Conservation (phyloP, 2,797 vertebrate species). For the Cyprinodon diabolis region DNA sequence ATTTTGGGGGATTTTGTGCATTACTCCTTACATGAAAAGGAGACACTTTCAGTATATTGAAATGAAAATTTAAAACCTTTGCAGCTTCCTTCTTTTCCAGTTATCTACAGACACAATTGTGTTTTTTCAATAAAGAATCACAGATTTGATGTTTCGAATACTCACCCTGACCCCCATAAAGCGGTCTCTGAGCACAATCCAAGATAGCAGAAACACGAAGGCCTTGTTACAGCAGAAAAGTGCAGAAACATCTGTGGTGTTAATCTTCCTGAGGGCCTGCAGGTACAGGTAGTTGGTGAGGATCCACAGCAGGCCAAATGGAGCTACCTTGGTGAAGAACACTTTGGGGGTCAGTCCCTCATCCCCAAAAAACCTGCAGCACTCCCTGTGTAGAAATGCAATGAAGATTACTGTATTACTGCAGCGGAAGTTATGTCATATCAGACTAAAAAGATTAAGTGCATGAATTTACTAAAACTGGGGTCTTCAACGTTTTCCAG, state of each 20-base stretch:
- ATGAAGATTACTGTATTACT: slow-evolving; percentile 15
- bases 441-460: background rate
- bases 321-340: slow-evolving; percentile 93
- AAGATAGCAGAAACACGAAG: slow-evolving; percentile 98
- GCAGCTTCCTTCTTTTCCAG: background rate
- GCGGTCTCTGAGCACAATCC: slow-evolving; percentile 97
- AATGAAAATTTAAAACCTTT: background rate
- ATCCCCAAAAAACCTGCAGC: slow-evolving; percentile 94
- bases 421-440: no score
- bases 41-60: background rate
- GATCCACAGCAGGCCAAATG: slow-evolving; percentile 97
- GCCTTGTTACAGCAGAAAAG: slow-evolving; percentile 99
- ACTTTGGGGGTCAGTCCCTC: slow-evolving; percentile 93
- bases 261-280: slow-evolving; percentile 98
- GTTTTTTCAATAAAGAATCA: slow-evolving; percentile 12
- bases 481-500: no score
- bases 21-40: background rate
- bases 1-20: background rate
- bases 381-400: slow-evolving; percentile 84
- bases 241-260: slow-evolving; percentile 93
- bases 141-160: slow-evolving; percentile 5
- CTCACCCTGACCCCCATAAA: slow-evolving; percentile 99
- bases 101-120: slow-evolving; percentile 7
- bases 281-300: slow-evolving; percentile 99
- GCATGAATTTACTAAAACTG: no score